These are phyloP conservation scores for Hemicrepidius hirtus DNA, from an alignment of 2,888 invertebrate genomes.

Conservation along the genomic window DNA sequence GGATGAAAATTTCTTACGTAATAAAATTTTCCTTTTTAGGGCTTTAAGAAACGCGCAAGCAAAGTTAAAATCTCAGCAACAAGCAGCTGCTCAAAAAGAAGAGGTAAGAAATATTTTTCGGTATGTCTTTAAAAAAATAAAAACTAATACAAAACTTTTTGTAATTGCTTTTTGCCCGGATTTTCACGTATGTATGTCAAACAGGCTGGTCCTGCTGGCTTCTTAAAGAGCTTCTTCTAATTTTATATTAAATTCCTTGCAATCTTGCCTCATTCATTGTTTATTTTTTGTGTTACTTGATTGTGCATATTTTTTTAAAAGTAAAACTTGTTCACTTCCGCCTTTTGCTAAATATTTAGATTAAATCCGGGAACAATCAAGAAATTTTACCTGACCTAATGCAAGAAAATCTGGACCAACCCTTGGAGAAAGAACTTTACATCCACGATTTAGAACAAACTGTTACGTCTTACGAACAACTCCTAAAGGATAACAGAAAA, in stretches of 20 bases:
- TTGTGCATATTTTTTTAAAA: slow-evolving; percentile 12
- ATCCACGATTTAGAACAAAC: slow-evolving; percentile 73
- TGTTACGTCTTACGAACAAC: slow-evolving; percentile 74
- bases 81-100: slow-evolving; percentile 83
- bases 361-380: slow-evolving; percentile 42
- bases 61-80: slow-evolving; percentile 90
- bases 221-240: slow-evolving; percentile 97
- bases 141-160: slow-evolving; percentile 25
- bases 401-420: slow-evolving; percentile 25
- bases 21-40: slow-evolving; percentile 75
- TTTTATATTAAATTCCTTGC: slow-evolving; percentile 55
- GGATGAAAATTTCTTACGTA: slow-evolving; percentile 42
- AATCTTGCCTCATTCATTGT: slow-evolving; percentile 69
- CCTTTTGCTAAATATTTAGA: slow-evolving; percentile 50
- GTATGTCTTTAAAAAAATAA: slow-evolving; percentile 59
- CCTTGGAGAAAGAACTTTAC: slow-evolving; percentile 56
- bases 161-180: slow-evolving; percentile 39
- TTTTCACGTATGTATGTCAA: slow-evolving; percentile 47
- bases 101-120: slow-evolving; percentile 55
- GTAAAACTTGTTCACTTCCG: slow-evolving; percentile 39
- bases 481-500: slow-evolving; percentile 74
- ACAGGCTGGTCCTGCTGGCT: slow-evolving; percentile 93
- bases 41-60: slow-evolving; percentile 93
- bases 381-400: slow-evolving; percentile 20
- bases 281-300: slow-evolving; percentile 47